These are phyloP conservation scores for Parapristionchus giblindavisi DNA, from an alignment of 2,888 invertebrate species.

Conservation along the genomic window DNA sequence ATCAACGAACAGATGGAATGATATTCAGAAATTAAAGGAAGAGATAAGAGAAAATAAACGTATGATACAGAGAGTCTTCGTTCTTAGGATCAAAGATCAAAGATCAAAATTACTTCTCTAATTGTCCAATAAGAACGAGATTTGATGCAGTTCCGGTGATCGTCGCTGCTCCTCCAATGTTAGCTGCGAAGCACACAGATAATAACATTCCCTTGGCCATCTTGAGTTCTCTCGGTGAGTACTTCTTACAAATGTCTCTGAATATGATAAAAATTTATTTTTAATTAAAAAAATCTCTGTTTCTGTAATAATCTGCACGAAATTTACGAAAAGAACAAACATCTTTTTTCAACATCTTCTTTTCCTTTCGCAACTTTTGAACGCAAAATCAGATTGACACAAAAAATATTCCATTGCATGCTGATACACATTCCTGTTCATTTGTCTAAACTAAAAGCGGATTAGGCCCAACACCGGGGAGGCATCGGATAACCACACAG, in stretches of 20 bases:
- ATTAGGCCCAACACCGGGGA: no score
- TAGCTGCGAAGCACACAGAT: slow-evolving; percentile 64
- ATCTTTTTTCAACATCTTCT: no score
- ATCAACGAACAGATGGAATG: neutral
- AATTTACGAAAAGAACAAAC: no score
- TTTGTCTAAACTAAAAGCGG: no score
- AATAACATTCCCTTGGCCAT: slow-evolving; percentile 64
- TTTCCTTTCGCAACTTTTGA: no score
- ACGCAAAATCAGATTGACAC: no score
- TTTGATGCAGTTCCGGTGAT: slow-evolving; percentile 67
- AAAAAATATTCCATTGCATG: no score
- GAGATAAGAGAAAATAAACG: neutral
- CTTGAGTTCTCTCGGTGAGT: slow-evolving; percentile 49
- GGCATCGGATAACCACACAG: no score
- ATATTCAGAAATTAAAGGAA: neutral
- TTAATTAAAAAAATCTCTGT: no score
- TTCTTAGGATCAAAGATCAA: neutral
- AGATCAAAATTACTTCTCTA: slow-evolving; percentile 51
- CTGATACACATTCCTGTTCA: no score
- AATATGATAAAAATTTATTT: neutral
- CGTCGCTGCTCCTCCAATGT: slow-evolving; percentile 65
- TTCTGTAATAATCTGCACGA: no score
- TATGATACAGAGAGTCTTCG: neutral
- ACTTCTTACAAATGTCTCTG: slow-evolving; percentile 45
- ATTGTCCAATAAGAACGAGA: slow-evolving; percentile 60